Evolutionary conservation across 1,140 invertebrate species (phyloP).

Genomic region (Centruroides sculpturatus): DNA sequence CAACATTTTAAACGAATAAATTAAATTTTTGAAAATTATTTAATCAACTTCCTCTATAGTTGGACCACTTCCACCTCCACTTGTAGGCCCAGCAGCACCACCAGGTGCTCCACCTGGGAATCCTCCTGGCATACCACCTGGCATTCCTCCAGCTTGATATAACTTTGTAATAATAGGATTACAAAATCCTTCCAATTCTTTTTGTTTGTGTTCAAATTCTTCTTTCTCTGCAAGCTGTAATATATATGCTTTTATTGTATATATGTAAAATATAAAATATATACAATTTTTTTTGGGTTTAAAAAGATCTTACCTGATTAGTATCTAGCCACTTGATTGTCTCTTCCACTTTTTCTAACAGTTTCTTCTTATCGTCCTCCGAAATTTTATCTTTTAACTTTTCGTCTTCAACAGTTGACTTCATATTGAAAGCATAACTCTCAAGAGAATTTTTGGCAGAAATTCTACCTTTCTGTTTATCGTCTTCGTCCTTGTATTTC

Average conservation of each 20-base stretch:
- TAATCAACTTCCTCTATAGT: conserved; percentile 21
- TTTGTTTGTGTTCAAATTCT: conserved; percentile 56
- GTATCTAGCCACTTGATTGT: conserved; percentile 46
- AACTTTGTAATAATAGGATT: conserved; percentile 57
- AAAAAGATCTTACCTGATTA: conserved; percentile 31
- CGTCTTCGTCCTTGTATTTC: conserved; percentile 36
- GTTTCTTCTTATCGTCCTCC: conserved; percentile 34
- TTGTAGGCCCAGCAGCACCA: conserved; percentile 1
- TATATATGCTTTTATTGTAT: no score
- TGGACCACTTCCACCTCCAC: conserved; percentile 27
- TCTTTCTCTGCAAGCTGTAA: conserved; percentile 49
- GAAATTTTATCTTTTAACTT: conserved; percentile 39
- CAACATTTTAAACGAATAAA: neutral
- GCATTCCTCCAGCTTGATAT: conserved; percentile 50
- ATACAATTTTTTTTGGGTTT: no score
- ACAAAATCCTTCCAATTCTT: conserved; percentile 52
- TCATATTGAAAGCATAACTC: conserved; percentile 95
- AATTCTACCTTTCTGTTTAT: conserved; percentile 76
- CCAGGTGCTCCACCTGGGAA: conserved; percentile 37
- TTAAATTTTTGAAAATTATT: conserved; percentile 1
- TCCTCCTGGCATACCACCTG: conserved; percentile 32
- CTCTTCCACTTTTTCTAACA: conserved; percentile 39
- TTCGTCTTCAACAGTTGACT: conserved; percentile 66
- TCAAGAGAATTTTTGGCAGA: conserved; percentile 81
- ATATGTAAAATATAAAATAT: no score